These are phyloP conservation scores for Eospalax fontanierii DNA, from an alignment of 2,797 vertebrate species.

Conservation along the genomic window DNA sequence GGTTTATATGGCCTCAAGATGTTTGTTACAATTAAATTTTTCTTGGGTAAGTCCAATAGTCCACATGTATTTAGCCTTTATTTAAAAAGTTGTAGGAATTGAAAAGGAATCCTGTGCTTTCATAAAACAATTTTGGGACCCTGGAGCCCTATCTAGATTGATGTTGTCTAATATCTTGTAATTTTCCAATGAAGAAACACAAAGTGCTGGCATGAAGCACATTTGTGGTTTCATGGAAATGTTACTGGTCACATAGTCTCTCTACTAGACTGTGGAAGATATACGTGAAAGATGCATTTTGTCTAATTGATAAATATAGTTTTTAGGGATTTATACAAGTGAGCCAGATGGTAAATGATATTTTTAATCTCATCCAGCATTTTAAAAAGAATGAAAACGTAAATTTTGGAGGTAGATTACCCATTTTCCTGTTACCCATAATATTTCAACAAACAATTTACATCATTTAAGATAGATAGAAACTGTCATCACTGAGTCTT, in stretches of 20 bases:
- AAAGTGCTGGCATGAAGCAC: neutral
- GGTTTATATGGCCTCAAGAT: neutral
- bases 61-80: neutral
- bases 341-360: slow-evolving; percentile 3
- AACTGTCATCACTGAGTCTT: neutral
- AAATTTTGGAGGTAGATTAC: slow-evolving; percentile 3
- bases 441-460: slow-evolving; percentile 34
- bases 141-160: neutral
- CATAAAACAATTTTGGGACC: neutral
- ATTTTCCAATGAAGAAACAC: neutral
- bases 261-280: neutral
- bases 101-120: neutral
- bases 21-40: neutral
- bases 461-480: neutral
- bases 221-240: neutral
- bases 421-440: slow-evolving; percentile 27
- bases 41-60: neutral
- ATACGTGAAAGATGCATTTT: neutral
- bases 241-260: neutral
- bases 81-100: slow-evolving; percentile 4
- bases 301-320: neutral
- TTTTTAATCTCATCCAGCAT: slow-evolving; percentile 36
- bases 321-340: neutral
- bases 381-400: neutral
- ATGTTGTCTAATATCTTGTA: neutral